phyloP scores from a whole-genome alignment of 2,113 vertebrate species.

The Oreotrochilus melanogaster region DNA sequence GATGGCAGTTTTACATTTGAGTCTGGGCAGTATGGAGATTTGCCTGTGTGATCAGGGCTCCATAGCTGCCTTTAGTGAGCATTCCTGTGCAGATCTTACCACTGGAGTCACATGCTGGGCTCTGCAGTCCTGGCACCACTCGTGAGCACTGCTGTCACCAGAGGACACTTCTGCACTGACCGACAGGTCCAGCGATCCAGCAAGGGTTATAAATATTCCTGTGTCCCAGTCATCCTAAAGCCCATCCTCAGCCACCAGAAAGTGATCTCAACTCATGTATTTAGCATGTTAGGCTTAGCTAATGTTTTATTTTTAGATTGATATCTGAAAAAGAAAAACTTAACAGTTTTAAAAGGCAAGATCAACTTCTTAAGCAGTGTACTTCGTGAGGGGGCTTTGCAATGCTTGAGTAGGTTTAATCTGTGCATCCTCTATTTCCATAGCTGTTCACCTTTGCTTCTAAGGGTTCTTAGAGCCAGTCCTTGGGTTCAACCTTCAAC shows the following conservation, averaged over 20 bases:
- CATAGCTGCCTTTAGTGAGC: neutral
- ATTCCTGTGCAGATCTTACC: conserved; percentile 30
- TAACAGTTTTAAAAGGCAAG: neutral
- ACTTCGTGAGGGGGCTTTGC: neutral
- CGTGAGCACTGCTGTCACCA: neutral
- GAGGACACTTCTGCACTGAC: conserved; percentile 25
- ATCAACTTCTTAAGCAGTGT: neutral
- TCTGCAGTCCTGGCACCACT: conserved; percentile 1
- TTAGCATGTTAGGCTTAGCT: conserved; percentile 39
- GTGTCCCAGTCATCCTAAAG: conserved; percentile 1
- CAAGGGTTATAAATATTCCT: conserved; percentile 54
- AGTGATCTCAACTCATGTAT: conserved; percentile 58
- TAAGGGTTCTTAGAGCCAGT: neutral
- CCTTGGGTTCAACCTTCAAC: neutral
- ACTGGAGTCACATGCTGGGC: neutral
- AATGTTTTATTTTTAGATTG: conserved; percentile 42
- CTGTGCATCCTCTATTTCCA: neutral
- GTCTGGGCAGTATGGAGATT: neutral
- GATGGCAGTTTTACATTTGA: neutral
- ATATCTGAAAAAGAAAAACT: neutral
- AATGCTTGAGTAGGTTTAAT: neutral
- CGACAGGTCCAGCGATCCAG: neutral
- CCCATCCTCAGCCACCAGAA: conserved; percentile 18
- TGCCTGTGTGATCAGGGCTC: neutral
- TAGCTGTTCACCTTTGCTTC: neutral